phyloP scores from a whole-genome alignment of 1,140 invertebrate species.

The Caenorhabditis inopinata region DNA sequence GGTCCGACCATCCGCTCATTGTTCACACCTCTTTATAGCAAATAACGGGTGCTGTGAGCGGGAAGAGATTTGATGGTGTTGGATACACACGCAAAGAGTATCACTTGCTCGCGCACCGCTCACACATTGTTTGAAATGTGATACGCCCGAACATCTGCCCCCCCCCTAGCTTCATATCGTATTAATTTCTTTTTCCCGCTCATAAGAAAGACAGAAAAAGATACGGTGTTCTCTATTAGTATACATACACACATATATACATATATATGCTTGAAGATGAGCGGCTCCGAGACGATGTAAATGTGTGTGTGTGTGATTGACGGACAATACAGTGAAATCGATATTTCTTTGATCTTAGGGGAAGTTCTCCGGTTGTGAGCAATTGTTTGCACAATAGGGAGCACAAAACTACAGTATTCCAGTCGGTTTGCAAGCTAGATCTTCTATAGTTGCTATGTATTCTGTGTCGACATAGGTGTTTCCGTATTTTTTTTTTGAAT shows the following conservation, averaged over 20 bases:
- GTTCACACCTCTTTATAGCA: no score
- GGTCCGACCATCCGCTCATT: no score
- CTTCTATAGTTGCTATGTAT: no score
- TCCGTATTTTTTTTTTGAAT: no score
- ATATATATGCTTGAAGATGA: no score
- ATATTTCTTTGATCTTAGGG: background rate
- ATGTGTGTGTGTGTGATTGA: background rate
- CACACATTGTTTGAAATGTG: constrained; percentile 4
- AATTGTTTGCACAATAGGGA: constrained; percentile 29
- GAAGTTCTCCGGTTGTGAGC: no score
- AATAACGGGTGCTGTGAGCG: no score
- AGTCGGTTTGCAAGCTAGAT: background rate
- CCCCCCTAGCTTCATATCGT: background rate
- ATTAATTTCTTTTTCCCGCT: no score
- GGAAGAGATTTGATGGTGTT: no score
- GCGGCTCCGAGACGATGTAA: background rate
- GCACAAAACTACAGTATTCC: background rate
- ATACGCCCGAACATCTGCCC: no score
- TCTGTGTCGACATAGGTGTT: no score
- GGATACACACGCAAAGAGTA: constrained; percentile 31
- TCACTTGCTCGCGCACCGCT: constrained; percentile 25
- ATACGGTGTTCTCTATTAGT: constrained; percentile 1
- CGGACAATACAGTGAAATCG: background rate
- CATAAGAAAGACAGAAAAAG: background rate
- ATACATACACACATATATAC: no score